These are phyloP conservation scores for Xyrauchen texanus DNA, from an alignment of 2,113 vertebrate species.

Conservation along the genomic window DNA sequence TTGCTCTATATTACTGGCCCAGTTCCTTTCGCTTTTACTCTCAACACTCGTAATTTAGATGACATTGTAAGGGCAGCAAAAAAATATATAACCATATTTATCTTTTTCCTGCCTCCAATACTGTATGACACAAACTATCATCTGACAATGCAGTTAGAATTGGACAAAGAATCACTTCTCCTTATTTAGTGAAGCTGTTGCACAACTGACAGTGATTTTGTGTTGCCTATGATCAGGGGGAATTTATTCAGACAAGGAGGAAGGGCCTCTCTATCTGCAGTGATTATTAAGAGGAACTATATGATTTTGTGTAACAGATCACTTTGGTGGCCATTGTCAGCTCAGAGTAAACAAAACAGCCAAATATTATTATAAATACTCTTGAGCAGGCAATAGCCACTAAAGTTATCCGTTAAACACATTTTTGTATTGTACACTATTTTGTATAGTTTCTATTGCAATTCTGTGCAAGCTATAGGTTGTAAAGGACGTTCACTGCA, in stretches of 20 bases:
- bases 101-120: background rate
- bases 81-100: too few relatives aligned
- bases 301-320: conserved; percentile 17
- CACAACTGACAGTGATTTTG: conserved; percentile 44
- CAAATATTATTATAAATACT: background rate
- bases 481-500: too few relatives aligned
- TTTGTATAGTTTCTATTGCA: too few relatives aligned
- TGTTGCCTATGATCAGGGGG: conserved; percentile 50
- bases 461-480: too few relatives aligned
- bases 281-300: conserved; percentile 33
- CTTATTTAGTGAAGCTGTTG: conserved; percentile 35
- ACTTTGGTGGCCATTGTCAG: background rate
- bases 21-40: background rate
- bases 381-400: too few relatives aligned
- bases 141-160: conserved; percentile 27
- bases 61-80: too few relatives aligned
- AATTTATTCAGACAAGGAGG: conserved; percentile 44
- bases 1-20: background rate
- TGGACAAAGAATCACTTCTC: conserved; percentile 46
- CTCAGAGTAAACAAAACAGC: background rate
- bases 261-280: background rate
- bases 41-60: background rate
- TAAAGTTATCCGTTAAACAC: too few relatives aligned
- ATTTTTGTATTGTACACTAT: too few relatives aligned
- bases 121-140: background rate